phyloP scores from a whole-genome alignment of 2,888 invertebrate species.

The Drosophila ezoana region DNA sequence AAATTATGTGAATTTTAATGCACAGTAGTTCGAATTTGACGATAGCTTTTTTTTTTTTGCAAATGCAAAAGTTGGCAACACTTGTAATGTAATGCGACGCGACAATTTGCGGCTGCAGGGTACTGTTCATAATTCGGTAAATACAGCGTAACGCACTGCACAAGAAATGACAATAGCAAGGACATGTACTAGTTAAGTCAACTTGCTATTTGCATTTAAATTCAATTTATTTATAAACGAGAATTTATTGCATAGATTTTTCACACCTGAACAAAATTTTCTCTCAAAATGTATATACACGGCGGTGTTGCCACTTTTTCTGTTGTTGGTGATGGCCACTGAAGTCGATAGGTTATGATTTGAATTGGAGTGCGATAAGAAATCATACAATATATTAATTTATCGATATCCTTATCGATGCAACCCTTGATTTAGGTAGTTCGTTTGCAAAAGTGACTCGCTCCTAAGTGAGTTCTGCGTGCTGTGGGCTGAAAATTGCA shows the following conservation, averaged over 20 bases:
- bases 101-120: conserved; percentile 58
- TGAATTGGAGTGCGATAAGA: conserved; percentile 10
- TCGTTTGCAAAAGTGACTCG: conserved; percentile 47
- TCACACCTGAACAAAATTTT: conserved; percentile 68
- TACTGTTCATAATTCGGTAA: conserved; percentile 32
- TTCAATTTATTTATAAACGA: conserved; percentile 22
- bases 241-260: conserved; percentile 47
- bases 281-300: conserved; percentile 73
- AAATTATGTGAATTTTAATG: not conserved
- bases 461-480: conserved; percentile 55
- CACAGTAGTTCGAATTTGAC: conserved; percentile 4
- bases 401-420: conserved; percentile 32
- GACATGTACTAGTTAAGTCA: not conserved
- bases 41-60: conserved; percentile 25
- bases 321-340: conserved; percentile 31
- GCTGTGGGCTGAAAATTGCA: conserved; percentile 61
- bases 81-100: conserved; percentile 72
- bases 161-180: not conserved
- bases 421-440: conserved; percentile 35
- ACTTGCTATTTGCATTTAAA: conserved; percentile 10
- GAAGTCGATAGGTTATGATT: conserved; percentile 19
- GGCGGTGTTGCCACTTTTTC: conserved; percentile 55
- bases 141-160: conserved; percentile 33
- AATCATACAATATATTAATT: conserved; percentile 4
- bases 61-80: conserved; percentile 59